Percentiles rank a stretch among this genome's conserved stretches.
phyloP scores from a whole-genome alignment of 2,113 vertebrate genomes.

The Regulus satrapa region DNA sequence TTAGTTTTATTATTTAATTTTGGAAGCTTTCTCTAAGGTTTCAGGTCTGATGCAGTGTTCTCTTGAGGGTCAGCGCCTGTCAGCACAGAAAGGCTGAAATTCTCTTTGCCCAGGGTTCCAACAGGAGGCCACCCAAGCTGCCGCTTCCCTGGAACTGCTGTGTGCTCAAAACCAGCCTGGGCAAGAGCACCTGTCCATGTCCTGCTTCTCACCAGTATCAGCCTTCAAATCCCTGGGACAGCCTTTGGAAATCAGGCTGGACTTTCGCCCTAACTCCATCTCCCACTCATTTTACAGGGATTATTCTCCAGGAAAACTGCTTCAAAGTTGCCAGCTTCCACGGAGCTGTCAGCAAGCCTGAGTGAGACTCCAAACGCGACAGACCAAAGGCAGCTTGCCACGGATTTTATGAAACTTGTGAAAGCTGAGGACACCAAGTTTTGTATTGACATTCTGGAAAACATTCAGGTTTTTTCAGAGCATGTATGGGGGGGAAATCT shows the following conservation, averaged over 20 bases:
- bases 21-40: no score
- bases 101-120: no score
- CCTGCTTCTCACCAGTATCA: constrained; percentile 36
- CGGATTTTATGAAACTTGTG: constrained; percentile 54
- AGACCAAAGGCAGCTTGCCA: constrained; percentile 59
- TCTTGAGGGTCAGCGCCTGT: no score
- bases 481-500: constrained; percentile 6
- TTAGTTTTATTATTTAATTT: no score
- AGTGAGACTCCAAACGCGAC: constrained; percentile 35
- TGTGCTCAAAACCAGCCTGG: background rate
- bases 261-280: constrained; percentile 21
- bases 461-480: constrained; percentile 53
- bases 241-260: constrained; percentile 60
- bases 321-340: constrained; percentile 42
- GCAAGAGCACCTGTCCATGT: background rate
- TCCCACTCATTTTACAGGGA: background rate
- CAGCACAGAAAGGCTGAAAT: no score
- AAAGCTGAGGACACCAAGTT: constrained; percentile 65
- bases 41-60: no score
- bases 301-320: constrained; percentile 27
- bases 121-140: background rate
- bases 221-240: background rate
- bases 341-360: constrained; percentile 13
- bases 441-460: constrained; percentile 50
- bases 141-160: background rate